phyloP scores from a whole-genome alignment of 1,140 invertebrate species.

The Apis dorsata region DNA sequence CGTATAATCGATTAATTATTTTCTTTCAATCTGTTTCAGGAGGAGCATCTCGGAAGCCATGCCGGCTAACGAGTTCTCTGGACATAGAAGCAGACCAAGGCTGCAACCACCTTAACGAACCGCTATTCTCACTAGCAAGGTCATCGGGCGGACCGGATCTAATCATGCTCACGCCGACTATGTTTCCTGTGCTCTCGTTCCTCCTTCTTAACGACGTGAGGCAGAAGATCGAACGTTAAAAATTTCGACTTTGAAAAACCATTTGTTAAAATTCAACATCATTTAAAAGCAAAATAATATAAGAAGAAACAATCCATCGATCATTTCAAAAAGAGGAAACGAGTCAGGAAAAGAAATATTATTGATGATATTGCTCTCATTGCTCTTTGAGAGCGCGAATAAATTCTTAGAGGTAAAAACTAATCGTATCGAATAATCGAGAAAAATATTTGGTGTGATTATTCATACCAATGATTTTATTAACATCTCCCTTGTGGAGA shows the following conservation, averaged over 20 bases:
- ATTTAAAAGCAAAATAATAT: not conserved
- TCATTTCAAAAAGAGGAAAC: not conserved
- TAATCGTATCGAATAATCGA: not conserved
- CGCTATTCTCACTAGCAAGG: conserved; percentile 46
- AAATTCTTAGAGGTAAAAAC: not conserved
- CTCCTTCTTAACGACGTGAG: not conserved
- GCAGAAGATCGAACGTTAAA: not conserved
- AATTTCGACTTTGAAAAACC: not conserved
- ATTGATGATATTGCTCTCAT: not conserved
- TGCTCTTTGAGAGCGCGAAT: not conserved
- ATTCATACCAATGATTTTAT: conserved; percentile 16
- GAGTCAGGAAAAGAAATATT: not conserved
- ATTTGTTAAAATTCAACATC: not conserved
- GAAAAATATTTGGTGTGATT: conserved; percentile 2
- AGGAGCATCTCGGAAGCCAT: conserved; percentile 68
- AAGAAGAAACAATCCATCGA: not conserved
- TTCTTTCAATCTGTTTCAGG: conserved; percentile 64
- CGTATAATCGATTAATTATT: conserved; percentile 60
- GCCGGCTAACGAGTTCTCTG: conserved; percentile 64
- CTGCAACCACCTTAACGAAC: conserved; percentile 69
- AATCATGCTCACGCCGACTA: conserved; percentile 43
- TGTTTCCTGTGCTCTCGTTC: not conserved
- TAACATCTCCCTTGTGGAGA: not conserved
- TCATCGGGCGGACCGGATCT: conserved; percentile 38
- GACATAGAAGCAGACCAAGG: conserved; percentile 62